Conservation (phyloP, 1,140 invertebrate genomes). For the Halesus radiatus region DNA sequence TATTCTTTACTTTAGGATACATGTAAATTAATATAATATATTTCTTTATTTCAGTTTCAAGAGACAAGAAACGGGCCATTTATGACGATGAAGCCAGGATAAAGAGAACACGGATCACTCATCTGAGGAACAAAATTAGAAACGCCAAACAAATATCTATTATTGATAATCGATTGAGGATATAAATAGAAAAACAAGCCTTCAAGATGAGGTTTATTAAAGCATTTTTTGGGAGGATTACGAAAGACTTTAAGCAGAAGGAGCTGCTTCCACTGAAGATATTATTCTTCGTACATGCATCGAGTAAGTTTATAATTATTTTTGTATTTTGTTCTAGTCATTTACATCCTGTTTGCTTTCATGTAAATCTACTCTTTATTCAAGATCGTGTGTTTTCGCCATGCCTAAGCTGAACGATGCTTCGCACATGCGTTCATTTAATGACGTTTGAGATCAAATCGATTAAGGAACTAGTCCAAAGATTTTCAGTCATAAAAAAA, state of each 20-base stretch:
- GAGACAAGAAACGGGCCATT: neutral
- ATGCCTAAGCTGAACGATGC: too few relatives aligned
- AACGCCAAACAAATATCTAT: neutral
- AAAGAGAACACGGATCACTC: constrained; percentile 16
- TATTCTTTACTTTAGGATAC: too few relatives aligned
- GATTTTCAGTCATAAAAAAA: too few relatives aligned
- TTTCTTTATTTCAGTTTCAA: constrained; percentile 8
- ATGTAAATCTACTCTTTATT: too few relatives aligned
- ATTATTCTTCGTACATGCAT: constrained; percentile 83
- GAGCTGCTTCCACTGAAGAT: constrained; percentile 81
- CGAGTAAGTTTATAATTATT: constrained; percentile 74
- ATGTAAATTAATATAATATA: neutral
- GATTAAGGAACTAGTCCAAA: too few relatives aligned
- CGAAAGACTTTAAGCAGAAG: constrained; percentile 79
- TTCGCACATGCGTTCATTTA: too few relatives aligned
- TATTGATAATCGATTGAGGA: neutral
- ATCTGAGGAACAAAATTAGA: neutral
- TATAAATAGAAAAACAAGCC: constrained; percentile 11
- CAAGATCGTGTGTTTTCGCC: too few relatives aligned
- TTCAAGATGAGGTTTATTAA: constrained; percentile 73
- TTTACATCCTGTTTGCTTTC: neutral
- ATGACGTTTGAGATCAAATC: too few relatives aligned
- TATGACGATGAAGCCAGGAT: constrained; percentile 36
- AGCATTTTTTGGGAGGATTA: constrained; percentile 76
- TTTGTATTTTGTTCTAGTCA: neutral